Evolutionary conservation across 2,888 invertebrate species (phyloP), one percentile per base, ranked within the genome.

Genomic region (Creontiades dilutus): DNA sequence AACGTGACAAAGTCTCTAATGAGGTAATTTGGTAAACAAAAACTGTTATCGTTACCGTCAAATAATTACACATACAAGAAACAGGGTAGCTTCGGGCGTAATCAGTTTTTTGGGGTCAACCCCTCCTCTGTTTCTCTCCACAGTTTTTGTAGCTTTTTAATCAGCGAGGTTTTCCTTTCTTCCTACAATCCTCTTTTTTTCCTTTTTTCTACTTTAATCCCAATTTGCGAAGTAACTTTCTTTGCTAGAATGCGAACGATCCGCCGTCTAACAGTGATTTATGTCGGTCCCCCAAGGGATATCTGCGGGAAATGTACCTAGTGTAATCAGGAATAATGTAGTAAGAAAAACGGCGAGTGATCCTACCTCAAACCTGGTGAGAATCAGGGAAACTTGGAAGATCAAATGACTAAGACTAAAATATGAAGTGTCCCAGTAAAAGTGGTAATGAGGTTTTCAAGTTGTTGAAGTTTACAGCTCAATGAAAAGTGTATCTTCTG

Each of bases 1-100:
- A 89, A 89, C 89, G 89, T 89, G 89, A 89, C 89, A 89, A 82
- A 89, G 82, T 89, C 89, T 27, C 89, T 89, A 89, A 89, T 89
- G 89, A 89, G 89, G 89, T 89, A 89, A 89, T 89, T 89, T 89
- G 89, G 89, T 89, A 89, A 89, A 89, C 89, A 89, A 89, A 89
- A 89, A 89, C 89, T 61, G 61, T 89, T 76, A 89, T 89, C 89
- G 89, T 89, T 89, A 89, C 76, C 89, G 78, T 82, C 76, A 57
- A 89, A 89, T 89, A 89, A 89, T 89, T 89, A 89, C 89, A 81
- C 82, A 89, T 28, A 89, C 89, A 89, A 89, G 89, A 89, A 89
- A 81, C 52, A 48, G 47, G 76, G 52, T 47, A 48, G 87, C 68
- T 76, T 23, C 37, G 78, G 87, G 87, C 9, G 76, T 87, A 87